A percentile compares a stretch with the other conserved stretches of the same genome.
Conservation (phyloP, 2,888 invertebrate genomes). For the Trichopoda pennipes region DNA sequence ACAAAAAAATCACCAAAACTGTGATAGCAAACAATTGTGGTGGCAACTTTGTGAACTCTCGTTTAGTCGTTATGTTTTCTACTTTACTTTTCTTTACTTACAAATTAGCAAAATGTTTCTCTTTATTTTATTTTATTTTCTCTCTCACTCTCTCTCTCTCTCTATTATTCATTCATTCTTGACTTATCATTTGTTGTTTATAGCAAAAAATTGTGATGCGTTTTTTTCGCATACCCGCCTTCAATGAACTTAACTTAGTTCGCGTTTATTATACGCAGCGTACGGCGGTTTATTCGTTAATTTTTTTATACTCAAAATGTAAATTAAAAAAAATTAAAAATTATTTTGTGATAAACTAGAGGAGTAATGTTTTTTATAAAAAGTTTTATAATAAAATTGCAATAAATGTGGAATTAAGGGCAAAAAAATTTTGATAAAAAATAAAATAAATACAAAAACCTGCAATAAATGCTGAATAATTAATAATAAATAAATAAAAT, state of each 20-base stretch:
- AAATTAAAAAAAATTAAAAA: slow-evolving; percentile 7
- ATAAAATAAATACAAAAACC: not conserved
- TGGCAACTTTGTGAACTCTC: no score
- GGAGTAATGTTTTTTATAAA: slow-evolving; percentile 7
- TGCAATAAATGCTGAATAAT: not conserved
- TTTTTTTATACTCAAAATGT: slow-evolving; percentile 49
- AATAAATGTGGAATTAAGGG: not conserved
- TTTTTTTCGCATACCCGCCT: slow-evolving; percentile 66
- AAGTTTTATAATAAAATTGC: not conserved
- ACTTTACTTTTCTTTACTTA: not conserved
- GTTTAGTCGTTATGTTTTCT: not conserved
- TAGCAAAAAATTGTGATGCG: slow-evolving; percentile 64
- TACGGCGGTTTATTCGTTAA: slow-evolving; percentile 64
- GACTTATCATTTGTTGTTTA: slow-evolving; percentile 58
- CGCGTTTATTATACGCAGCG: slow-evolving; percentile 69
- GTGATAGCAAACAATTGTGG: no score
- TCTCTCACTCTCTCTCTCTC: no score
- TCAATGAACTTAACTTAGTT: slow-evolving; percentile 67
- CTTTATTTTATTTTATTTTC: slow-evolving; percentile 31
- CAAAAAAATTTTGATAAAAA: slow-evolving; percentile 29
- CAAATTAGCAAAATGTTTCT: not conserved
- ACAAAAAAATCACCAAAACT: no score
- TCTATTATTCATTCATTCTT: slow-evolving; percentile 60
- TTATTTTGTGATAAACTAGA: slow-evolving; percentile 43
- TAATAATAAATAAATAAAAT: not conserved